phyloP scores from a whole-genome alignment of 2,888 invertebrate genomes.

The Eupithecia vulgata region DNA sequence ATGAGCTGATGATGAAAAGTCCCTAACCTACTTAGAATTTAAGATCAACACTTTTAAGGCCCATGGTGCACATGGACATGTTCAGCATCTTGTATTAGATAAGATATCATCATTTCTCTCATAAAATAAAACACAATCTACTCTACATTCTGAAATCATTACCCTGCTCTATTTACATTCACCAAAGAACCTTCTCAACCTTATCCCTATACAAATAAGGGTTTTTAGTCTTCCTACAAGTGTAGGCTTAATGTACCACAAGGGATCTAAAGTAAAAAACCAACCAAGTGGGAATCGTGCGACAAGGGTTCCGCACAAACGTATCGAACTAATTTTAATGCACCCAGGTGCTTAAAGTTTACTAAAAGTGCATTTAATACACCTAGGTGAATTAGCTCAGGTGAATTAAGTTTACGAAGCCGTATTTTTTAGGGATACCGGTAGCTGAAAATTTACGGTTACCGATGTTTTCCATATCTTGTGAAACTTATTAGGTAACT shows the following conservation, averaged over 20 bases:
- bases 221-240: neutral
- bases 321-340: too few species aligned
- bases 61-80: neutral
- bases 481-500: too few species aligned
- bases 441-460: too few species aligned
- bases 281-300: neutral
- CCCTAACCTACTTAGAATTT: too few species aligned
- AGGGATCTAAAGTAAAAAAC: constrained; percentile 58
- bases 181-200: constrained; percentile 30
- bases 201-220: constrained; percentile 34
- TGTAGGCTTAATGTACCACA: constrained; percentile 38
- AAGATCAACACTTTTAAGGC: neutral
- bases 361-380: too few species aligned
- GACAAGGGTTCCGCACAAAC: neutral
- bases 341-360: too few species aligned
- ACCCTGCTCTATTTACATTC: constrained; percentile 22
- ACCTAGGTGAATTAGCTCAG: too few species aligned
- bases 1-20: too few species aligned
- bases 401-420: too few species aligned
- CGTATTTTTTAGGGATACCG: too few species aligned
- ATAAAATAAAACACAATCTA: constrained; percentile 52
- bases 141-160: constrained; percentile 40
- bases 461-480: too few species aligned
- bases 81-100: neutral
- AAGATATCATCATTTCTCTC: constrained; percentile 43